phyloP scores from a whole-genome alignment of 2,888 invertebrate species.

The Palloptera scutellata region DNA sequence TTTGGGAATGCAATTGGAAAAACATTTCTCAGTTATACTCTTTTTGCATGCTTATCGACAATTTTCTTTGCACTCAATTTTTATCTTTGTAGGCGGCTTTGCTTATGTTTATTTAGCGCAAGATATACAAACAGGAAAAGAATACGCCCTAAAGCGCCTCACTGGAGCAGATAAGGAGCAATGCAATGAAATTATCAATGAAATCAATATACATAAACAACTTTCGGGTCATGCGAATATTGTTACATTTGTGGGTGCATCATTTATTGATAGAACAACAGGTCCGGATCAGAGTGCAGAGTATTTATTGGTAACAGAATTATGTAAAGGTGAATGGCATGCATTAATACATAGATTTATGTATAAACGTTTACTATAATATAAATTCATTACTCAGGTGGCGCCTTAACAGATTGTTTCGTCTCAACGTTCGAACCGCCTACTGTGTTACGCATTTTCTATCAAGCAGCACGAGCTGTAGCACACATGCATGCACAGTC shows the following conservation, averaged over 20 bases:
- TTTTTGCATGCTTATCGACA: too few species aligned
- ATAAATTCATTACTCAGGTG: slow-evolving; percentile 47
- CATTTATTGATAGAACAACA: slow-evolving; percentile 80
- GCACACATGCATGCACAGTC: slow-evolving; percentile 92
- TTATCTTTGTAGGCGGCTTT: slow-evolving; percentile 82
- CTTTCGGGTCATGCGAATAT: slow-evolving; percentile 92
- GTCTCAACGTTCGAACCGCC: slow-evolving; percentile 61
- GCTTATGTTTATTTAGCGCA: slow-evolving; percentile 95
- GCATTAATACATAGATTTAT: not conserved
- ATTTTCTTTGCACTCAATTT: not conserved
- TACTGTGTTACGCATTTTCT: slow-evolving; percentile 83
- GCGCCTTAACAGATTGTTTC: slow-evolving; percentile 61
- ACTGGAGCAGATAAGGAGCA: slow-evolving; percentile 84
- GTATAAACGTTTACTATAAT: not conserved
- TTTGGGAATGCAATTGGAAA: too few species aligned
- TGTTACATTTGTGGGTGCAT: slow-evolving; percentile 87
- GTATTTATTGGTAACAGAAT: slow-evolving; percentile 90
- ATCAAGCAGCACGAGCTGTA: slow-evolving; percentile 89
- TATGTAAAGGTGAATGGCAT: slow-evolving; percentile 78
- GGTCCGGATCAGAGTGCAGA: slow-evolving; percentile 85
- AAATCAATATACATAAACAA: slow-evolving; percentile 85
- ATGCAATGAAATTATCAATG: slow-evolving; percentile 80
- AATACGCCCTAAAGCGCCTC: slow-evolving; percentile 91
- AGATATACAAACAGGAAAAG: slow-evolving; percentile 83
- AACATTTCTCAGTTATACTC: too few species aligned